These are phyloP conservation scores for Ariopsis seemanni DNA, from an alignment of 2,113 vertebrate genomes.

Conservation along the genomic window DNA sequence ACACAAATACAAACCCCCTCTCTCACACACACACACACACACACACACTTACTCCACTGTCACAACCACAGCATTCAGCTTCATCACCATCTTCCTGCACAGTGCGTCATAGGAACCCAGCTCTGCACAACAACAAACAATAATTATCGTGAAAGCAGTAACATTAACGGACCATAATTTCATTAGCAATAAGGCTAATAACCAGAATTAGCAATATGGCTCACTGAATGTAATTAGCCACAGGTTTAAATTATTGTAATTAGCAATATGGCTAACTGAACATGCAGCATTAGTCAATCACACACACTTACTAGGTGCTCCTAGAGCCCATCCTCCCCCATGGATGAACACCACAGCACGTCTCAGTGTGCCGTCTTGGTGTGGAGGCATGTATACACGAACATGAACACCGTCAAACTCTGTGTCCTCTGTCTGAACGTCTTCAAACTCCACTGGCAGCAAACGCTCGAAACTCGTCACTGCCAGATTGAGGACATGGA, in stretches of 20 bases:
- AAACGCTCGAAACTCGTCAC: constrained; percentile 67
- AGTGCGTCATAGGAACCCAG: constrained; percentile 77
- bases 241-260: background rate
- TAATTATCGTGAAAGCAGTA: background rate
- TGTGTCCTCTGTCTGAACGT: constrained; percentile 79
- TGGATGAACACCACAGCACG: constrained; percentile 84
- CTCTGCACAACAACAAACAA: constrained; percentile 65
- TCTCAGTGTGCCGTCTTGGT: constrained; percentile 70
- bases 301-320: constrained; percentile 80
- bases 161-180: background rate
- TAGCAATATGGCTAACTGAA: constrained; percentile 1
- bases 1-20: constrained; percentile 10
- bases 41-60: constrained; percentile 87
- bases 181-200: background rate
- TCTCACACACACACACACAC: constrained; percentile 8
- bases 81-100: constrained; percentile 78
- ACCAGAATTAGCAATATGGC: background rate
- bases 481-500: constrained; percentile 69
- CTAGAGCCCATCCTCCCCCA: constrained; percentile 91
- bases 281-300: background rate
- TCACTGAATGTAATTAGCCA: background rate
- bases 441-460: constrained; percentile 57
- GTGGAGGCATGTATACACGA: constrained; percentile 81
- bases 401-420: constrained; percentile 84
- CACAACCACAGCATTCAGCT: constrained; percentile 85